Conservation (phyloP, 2,113 vertebrate species). For the Clupea harengus region DNA sequence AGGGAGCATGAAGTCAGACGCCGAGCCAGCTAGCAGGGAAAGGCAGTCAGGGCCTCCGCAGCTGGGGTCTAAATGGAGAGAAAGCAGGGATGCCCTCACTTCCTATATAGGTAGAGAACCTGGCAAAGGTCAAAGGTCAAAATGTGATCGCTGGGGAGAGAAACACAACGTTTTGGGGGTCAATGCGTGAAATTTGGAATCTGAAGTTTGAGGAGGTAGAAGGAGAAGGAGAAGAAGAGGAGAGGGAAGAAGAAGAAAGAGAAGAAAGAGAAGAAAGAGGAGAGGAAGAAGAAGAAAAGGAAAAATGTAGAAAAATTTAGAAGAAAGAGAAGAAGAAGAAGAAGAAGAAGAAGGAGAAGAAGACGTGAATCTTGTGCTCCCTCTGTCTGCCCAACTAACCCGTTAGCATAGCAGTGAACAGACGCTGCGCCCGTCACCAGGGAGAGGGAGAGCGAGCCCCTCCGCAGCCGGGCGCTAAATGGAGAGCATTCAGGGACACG, state of each 20-base stretch:
- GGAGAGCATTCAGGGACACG: slow-evolving; percentile 2
- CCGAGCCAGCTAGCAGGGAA: too few species aligned
- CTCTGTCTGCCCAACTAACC: not conserved
- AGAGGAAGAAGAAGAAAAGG: not conserved
- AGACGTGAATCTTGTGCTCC: not conserved
- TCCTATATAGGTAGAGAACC: too few species aligned
- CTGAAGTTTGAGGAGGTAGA: not conserved
- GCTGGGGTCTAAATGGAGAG: too few species aligned
- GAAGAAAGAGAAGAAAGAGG: not conserved
- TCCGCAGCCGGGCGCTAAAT: not conserved
- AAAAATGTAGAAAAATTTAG: not conserved
- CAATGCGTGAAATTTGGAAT: not conserved
- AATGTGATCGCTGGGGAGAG: too few species aligned
- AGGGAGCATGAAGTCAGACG: not conserved
- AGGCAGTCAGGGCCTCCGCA: too few species aligned
- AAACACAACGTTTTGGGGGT: not conserved
- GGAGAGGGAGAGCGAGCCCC: not conserved
- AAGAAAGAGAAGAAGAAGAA: not conserved
- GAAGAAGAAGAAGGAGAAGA: not conserved
- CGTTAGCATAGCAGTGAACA: not conserved
- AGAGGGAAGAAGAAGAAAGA: too few species aligned
- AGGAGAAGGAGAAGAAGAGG: too few species aligned
- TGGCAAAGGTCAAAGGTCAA: too few species aligned
- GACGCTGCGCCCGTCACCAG: not conserved
- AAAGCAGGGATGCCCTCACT: too few species aligned